phyloP scores from a whole-genome alignment of 64 coral and sea anemone species.

The Montipora efflorescens region DNA sequence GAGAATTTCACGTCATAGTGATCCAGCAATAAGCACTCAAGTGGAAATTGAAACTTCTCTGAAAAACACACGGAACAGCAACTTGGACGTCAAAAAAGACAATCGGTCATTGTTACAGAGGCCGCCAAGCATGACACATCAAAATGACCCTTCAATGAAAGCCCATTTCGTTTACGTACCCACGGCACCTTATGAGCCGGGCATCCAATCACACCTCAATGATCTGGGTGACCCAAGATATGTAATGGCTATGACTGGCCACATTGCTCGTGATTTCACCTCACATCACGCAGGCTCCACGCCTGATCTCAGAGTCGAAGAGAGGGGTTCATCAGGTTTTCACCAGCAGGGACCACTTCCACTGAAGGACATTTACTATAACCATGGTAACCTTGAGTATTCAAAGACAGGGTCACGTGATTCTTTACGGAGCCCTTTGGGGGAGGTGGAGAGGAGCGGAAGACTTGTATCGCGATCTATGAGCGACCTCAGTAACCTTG shows the following conservation, averaged over 20 bases:
- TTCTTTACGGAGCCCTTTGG: not conserved
- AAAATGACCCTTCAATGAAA: not conserved
- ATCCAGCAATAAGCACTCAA: not conserved
- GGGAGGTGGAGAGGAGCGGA: not conserved
- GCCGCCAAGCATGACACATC: not conserved
- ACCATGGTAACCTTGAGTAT: not conserved
- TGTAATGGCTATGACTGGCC: not conserved
- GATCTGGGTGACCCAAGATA: not conserved
- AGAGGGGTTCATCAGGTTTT: not conserved
- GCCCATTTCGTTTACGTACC: not conserved
- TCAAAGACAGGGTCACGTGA: not conserved
- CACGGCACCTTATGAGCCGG: not conserved
- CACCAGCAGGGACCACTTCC: not conserved
- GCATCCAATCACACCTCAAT: constrained; percentile 1
- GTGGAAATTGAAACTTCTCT: not conserved
- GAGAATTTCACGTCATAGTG: not conserved
- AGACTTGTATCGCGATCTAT: constrained; percentile 31
- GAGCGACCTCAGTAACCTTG: constrained; percentile 41
- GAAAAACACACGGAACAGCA: not conserved
- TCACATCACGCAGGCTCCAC: not conserved
- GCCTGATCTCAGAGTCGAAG: not conserved
- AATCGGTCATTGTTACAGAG: not conserved
- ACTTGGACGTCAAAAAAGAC: not conserved
- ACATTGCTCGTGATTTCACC: not conserved
- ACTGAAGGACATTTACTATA: not conserved